These are phyloP conservation scores for Limonius californicus DNA, from an alignment of 1,140 invertebrate species.

Conservation along the genomic window DNA sequence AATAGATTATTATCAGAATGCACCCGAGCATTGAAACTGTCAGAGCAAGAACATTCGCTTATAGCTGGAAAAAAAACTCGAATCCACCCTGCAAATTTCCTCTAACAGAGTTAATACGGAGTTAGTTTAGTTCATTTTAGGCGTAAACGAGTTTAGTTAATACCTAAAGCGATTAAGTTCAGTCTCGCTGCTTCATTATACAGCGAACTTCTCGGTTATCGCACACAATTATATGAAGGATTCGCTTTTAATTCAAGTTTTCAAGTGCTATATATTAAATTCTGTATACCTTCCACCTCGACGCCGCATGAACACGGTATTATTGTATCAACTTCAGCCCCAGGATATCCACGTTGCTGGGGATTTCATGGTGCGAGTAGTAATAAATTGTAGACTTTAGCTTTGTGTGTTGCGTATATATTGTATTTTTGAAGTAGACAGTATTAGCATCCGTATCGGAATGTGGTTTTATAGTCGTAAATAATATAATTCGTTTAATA, in stretches of 20 bases:
- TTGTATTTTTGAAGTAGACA: too few species aligned
- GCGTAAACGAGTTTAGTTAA: too few species aligned
- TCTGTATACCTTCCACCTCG: slow-evolving; percentile 4
- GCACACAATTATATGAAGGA: slow-evolving; percentile 9
- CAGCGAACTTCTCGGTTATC: slow-evolving; percentile 4
- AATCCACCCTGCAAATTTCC: too few species aligned
- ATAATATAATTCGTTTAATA: too few species aligned
- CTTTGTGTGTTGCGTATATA: not conserved
- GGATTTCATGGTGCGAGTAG: slow-evolving; percentile 9
- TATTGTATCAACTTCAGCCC: slow-evolving; percentile 10
- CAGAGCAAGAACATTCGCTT: too few species aligned
- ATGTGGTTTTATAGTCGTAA: too few species aligned
- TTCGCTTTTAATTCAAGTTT: slow-evolving; percentile 10
- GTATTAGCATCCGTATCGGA: too few species aligned
- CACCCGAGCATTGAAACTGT: too few species aligned
- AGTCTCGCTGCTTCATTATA: slow-evolving; percentile 3
- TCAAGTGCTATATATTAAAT: slow-evolving; percentile 9
- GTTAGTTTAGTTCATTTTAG: too few species aligned
- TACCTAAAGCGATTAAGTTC: slow-evolving; percentile 1
- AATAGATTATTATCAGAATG: too few species aligned
- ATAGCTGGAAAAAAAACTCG: too few species aligned
- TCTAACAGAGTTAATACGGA: too few species aligned
- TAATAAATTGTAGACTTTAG: slow-evolving; percentile 4
- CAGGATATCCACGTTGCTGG: slow-evolving; percentile 5
- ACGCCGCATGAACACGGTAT: slow-evolving; percentile 4